phyloP scores from a whole-genome alignment of 2,888 invertebrate species.

The Molanna angustata region DNA sequence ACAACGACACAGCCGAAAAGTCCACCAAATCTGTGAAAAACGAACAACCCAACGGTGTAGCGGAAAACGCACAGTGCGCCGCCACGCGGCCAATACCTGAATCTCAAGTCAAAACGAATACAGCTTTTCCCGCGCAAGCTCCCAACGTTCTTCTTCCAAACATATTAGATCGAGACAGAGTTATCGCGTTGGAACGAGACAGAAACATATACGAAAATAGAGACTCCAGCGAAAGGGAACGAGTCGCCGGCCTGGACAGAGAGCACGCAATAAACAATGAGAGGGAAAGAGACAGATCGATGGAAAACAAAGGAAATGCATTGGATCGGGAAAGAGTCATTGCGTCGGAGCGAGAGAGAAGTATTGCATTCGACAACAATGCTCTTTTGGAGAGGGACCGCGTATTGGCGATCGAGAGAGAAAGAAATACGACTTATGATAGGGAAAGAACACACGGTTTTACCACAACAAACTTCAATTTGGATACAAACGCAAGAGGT shows the following conservation, averaged over 20 bases:
- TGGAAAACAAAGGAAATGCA: constrained; percentile 1
- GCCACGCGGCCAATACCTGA: constrained; percentile 8
- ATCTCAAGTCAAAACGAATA: constrained; percentile 10
- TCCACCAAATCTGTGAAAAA: constrained; percentile 14
- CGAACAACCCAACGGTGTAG: constrained; percentile 11
- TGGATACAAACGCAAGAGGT: constrained; percentile 37
- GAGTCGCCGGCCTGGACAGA: constrained; percentile 2
- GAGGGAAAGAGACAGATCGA: constrained; percentile 1
- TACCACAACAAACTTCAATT: constrained; percentile 13
- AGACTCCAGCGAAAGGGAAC: constrained; percentile 3
- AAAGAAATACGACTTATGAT: constrained; percentile 9
- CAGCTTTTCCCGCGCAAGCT: constrained; percentile 10
- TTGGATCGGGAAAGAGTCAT: constrained; percentile 38
- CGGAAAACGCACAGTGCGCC: constrained; percentile 5
- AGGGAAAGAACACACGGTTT: constrained; percentile 29
- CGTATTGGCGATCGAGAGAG: constrained; percentile 16
- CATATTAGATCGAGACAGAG: constrained; percentile 19
- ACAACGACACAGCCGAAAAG: constrained; percentile 10
- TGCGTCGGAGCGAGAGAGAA: constrained; percentile 12
- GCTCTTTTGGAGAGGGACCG: constrained; percentile 12
- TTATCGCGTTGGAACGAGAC: constrained; percentile 15
- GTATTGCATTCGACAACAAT: constrained; percentile 21
- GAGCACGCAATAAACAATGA: constrained; percentile 7
- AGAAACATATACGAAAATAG: constrained; percentile 15
- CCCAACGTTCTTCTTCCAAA: constrained; percentile 8